Evolutionary conservation across 2,888 invertebrate genomes (phyloP).

Genomic region (Dicyrtomina minuta): DNA sequence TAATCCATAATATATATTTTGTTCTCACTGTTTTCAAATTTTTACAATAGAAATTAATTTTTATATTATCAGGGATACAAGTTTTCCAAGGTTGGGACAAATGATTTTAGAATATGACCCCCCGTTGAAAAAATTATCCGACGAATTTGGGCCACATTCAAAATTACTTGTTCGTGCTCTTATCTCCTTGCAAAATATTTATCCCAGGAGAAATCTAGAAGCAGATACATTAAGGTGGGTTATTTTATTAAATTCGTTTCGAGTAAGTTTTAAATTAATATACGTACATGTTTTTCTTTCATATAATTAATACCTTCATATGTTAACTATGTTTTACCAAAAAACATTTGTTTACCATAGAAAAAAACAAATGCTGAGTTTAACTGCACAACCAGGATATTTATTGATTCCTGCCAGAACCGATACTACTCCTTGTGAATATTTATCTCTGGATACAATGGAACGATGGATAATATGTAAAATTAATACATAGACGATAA

Average conservation of each 20-base stretch:
- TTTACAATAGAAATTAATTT: constrained; percentile 33
- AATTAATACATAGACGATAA: too few relatives aligned
- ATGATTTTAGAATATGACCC: constrained; percentile 97
- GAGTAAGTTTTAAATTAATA: too few relatives aligned
- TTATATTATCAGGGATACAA: constrained; percentile 66
- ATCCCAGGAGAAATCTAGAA: constrained; percentile 74
- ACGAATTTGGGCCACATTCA: constrained; percentile 94
- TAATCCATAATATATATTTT: too few relatives aligned
- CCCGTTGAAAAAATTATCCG: constrained; percentile 90
- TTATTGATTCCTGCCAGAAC: constrained; percentile 91
- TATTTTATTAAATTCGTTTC: constrained; percentile 2
- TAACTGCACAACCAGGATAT: constrained; percentile 92
- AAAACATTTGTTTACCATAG: constrained; percentile 52
- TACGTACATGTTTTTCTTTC: not conserved
- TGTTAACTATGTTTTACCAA: not conserved
- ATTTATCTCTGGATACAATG: constrained; percentile 88
- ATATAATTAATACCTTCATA: too few relatives aligned
- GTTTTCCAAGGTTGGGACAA: constrained; percentile 93
- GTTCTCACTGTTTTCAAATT: constrained; percentile 9
- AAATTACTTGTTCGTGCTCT: constrained; percentile 82
- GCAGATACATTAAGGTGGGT: constrained; percentile 52
- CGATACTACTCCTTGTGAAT: constrained; percentile 97
- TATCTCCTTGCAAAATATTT: constrained; percentile 82
- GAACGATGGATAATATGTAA: constrained; percentile 92
- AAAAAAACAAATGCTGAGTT: constrained; percentile 85